These are phyloP conservation scores for Chloromyia formosa DNA, from an alignment of 2,888 invertebrate species.

Conservation along the genomic window DNA sequence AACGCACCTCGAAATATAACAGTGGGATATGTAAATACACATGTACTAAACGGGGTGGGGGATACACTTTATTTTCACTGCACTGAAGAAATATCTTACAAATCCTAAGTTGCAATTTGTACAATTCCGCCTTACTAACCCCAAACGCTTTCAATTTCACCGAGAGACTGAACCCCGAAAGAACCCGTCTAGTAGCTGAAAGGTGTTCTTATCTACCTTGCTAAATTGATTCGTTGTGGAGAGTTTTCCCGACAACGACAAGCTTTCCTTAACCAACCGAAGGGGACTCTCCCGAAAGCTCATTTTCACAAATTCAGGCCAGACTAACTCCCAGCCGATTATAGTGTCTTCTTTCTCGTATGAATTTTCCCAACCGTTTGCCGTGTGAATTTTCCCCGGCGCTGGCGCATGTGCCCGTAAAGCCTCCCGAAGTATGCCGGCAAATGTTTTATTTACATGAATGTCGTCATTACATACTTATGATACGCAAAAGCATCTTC, in stretches of 20 bases:
- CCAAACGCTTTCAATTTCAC: conserved; percentile 28
- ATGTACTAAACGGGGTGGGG: no score
- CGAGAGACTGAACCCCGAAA: conserved; percentile 22
- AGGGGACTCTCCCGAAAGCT: conserved; percentile 25
- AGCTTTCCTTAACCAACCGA: neutral
- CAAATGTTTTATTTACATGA: conserved; percentile 37
- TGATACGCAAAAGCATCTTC: neutral
- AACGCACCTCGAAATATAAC: no score
- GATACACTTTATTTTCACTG: no score
- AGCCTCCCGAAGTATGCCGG: conserved; percentile 8
- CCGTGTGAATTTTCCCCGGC: neutral
- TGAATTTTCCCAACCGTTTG: neutral
- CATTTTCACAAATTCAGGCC: neutral
- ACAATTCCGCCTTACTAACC: neutral
- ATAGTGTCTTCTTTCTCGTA: neutral
- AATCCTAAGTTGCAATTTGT: no score
- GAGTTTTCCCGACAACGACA: conserved; percentile 15
- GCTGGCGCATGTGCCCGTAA: conserved; percentile 1
- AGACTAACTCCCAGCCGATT: neutral
- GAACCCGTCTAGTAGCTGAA: conserved; percentile 6
- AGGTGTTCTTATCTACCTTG: conserved; percentile 28
- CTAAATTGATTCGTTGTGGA: conserved; percentile 21
- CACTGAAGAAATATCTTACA: no score
- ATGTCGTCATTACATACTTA: conserved; percentile 22
- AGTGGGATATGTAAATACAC: no score